These are phyloP conservation scores for Liasis olivaceus DNA, from an alignment of 2,797 vertebrate species.

Conservation along the genomic window DNA sequence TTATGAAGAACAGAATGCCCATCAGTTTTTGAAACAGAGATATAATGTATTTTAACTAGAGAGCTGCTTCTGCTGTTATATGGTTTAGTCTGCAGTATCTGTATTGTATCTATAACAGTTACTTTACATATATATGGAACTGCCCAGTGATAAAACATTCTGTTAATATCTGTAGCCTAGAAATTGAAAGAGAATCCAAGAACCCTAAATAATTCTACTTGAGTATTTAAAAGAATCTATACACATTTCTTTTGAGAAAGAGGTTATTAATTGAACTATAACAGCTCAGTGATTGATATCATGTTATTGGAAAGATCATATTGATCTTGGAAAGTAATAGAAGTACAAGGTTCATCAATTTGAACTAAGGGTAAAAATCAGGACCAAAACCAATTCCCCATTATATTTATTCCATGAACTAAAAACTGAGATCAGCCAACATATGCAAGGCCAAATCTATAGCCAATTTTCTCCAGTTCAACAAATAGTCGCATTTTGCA, in stretches of 20 bases:
- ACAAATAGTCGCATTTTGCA: neutral
- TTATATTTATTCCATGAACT: neutral
- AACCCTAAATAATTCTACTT: neutral
- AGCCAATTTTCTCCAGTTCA: neutral
- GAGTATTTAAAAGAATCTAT: neutral
- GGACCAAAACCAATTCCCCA: neutral
- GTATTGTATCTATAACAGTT: neutral
- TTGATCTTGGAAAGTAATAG: neutral
- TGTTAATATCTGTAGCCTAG: neutral
- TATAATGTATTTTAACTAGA: neutral
- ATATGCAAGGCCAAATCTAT: neutral
- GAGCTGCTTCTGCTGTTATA: neutral
- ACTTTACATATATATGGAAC: neutral
- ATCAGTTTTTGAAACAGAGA: neutral
- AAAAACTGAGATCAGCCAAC: neutral
- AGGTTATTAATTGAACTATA: neutral
- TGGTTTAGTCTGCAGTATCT: neutral
- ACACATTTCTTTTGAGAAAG: neutral
- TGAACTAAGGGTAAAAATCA: neutral
- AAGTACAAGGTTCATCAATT: neutral
- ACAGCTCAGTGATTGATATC: neutral
- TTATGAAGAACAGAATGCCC: neutral
- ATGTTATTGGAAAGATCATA: neutral
- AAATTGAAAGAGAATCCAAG: neutral
- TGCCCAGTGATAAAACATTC: neutral